Base-by-base conservation (phyloP, 2,113 vertebrate species). In the Panurus biarmicus region DNA sequence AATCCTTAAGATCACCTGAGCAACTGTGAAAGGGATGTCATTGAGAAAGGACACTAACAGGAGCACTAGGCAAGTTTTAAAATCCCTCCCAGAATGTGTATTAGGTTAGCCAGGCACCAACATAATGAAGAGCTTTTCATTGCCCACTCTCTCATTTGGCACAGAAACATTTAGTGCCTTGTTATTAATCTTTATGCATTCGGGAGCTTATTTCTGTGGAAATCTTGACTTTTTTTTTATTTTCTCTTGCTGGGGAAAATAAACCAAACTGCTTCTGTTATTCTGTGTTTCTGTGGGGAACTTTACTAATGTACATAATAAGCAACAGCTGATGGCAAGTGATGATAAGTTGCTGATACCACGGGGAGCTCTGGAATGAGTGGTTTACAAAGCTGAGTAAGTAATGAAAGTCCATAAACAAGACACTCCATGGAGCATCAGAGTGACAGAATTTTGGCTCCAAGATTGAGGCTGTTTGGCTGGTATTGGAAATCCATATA, bases 351-450 rank as follows among this genome's bases (percentile, higher is more conserved):
- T 93, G 89, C 89, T 94, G 85, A 53, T 91, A 94, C 87, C 80
- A 85, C 18, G 61, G 95, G 96, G 95, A 96, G 79, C 91, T 93
- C 82, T 87, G 73, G 58, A 93, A 91, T 58, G 94, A 90, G 90
- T 67, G 90, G 85, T 92, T 95, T 94, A 88, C 93, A 94, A 97
- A 95, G 95, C 64, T 0, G 23, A 57, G 58, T 81, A 90, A 94
- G 91, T 94, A 95, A 97, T 96, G 94, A 90, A 95, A 96, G 91
- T 91, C 94, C 87, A 92, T 97, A 96, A 97, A 97, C 94, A 96
- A 91, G 90, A 75, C 81, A 81, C 85, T 89, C 93, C 56, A 48
- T 1, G 10, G 96, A 96, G 81, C 85, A 89, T 53, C 85, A 69
- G 82, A 88, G 84, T 95, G 96, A 95, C 94, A 94, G 92, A 78